Evolutionary conservation across 2,888 invertebrate species (phyloP).

Genomic region (Rhabditoides inermis): DNA sequence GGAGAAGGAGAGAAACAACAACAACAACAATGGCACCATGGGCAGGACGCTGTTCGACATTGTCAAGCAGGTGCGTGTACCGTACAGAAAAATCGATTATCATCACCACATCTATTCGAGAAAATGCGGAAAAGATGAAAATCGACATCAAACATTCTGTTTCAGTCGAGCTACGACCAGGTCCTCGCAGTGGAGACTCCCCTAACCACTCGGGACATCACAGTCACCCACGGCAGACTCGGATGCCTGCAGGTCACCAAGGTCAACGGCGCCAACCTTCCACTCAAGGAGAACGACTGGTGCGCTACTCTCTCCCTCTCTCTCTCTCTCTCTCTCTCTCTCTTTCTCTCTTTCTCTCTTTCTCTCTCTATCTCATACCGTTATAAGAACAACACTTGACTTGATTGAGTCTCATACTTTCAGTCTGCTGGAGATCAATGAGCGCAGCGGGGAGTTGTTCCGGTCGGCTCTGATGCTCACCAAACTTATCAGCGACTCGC

Average conservation of each 20-base stretch:
- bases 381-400: no score
- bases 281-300: constrained; percentile 33
- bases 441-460: constrained; percentile 28
- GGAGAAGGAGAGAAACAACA: constrained; percentile 8
- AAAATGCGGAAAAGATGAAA: no score
- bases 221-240: constrained; percentile 22
- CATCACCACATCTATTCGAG: no score
- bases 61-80: constrained; percentile 18
- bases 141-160: no score
- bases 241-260: constrained; percentile 34
- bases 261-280: constrained; percentile 32
- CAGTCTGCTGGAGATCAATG: constrained; percentile 34
- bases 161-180: no score
- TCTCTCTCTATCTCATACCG: no score
- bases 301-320: no score
- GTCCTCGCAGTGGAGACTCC: constrained; percentile 33
- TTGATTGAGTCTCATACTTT: no score
- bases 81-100: no score
- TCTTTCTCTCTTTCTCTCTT: no score
- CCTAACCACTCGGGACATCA: constrained; percentile 28
- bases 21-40: no score
- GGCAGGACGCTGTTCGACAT: constrained; percentile 31
- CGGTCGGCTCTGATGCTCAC: constrained; percentile 34
- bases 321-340: no score
- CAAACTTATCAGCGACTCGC: constrained; percentile 26